These are phyloP conservation scores for Caerostris extrusa DNA, from an alignment of 1,140 invertebrate genomes.

Conservation along the genomic window DNA sequence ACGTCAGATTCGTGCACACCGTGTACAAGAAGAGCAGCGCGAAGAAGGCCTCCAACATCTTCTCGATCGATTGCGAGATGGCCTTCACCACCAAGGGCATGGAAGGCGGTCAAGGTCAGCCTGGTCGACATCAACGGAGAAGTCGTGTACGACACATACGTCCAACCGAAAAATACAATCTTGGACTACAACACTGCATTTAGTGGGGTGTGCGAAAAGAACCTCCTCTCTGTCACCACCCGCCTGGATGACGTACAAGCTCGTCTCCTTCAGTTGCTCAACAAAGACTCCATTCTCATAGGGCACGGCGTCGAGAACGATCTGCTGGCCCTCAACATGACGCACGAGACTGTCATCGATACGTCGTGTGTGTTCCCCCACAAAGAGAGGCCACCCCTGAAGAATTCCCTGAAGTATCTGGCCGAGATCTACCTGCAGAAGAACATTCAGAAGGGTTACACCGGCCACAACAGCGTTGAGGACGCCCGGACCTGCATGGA, in stretches of 20 bases:
- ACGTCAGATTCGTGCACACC: neutral
- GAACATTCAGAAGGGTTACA: conserved; percentile 93
- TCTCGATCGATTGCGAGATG: conserved; percentile 97
- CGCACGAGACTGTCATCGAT: conserved; percentile 95
- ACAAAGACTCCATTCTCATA: conserved; percentile 94
- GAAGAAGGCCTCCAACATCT: conserved; percentile 83
- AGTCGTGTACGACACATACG: conserved; percentile 90
- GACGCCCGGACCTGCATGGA: conserved; percentile 66
- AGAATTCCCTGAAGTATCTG: conserved; percentile 92
- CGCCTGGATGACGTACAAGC: conserved; percentile 93
- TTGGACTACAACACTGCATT: conserved; percentile 94
- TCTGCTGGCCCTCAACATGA: conserved; percentile 94
- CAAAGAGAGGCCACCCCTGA: conserved; percentile 92
- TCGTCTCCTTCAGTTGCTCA: conserved; percentile 92
- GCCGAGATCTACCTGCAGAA: conserved; percentile 93
- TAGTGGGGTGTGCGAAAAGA: conserved; percentile 93
- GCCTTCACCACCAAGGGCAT: conserved; percentile 88
- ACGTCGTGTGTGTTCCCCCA: conserved; percentile 98
- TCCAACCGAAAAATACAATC: conserved; percentile 89
- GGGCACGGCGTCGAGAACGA: conserved; percentile 99
- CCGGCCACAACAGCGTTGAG: conserved; percentile 61
- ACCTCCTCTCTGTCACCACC: conserved; percentile 86
- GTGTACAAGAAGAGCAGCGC: neutral
- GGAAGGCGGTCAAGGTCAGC: conserved; percentile 89
- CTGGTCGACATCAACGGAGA: conserved; percentile 89